A percentile compares a stretch with the other conserved stretches of the same genome.
Conservation (phyloP, 2,797 vertebrate species). For the Fringilla coelebs region DNA sequence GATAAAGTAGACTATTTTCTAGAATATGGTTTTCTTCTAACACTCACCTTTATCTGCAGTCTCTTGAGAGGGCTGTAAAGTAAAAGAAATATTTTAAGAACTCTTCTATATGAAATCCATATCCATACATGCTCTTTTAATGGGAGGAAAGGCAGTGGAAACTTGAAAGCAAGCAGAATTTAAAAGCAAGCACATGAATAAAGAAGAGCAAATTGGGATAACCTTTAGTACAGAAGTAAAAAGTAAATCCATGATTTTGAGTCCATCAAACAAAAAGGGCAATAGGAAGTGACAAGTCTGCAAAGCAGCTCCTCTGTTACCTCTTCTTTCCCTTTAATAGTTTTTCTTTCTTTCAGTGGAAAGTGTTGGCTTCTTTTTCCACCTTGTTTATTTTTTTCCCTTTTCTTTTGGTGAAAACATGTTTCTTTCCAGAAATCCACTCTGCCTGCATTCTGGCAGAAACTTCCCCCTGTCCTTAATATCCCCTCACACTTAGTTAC, state of each 20-base stretch:
- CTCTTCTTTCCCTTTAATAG: not conserved
- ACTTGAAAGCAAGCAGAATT: not conserved
- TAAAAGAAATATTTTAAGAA: not conserved
- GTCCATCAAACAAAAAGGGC: not conserved
- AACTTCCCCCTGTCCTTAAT: conserved; percentile 15
- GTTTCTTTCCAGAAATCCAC: conserved; percentile 36
- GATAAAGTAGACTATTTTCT: not conserved
- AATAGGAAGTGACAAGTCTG: not conserved
- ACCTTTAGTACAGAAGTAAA: not conserved
- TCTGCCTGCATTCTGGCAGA: conserved; percentile 1
- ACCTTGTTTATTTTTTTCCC: conserved; percentile 31
- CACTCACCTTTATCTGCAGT: not conserved
- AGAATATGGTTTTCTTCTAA: not conserved
- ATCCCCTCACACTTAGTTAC: not conserved
- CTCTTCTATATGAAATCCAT: not conserved
- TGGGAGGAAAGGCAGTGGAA: not conserved
- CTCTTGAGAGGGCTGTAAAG: not conserved
- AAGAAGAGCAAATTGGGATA: not conserved
- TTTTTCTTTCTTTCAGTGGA: conserved; percentile 20
- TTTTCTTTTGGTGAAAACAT: conserved; percentile 45
- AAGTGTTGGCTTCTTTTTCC: not conserved
- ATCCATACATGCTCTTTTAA: not conserved
- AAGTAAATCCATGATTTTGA: not conserved
- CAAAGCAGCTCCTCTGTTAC: not conserved
- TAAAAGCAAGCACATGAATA: not conserved